These are phyloP conservation scores for Neotoma lepida DNA, from an alignment of 2,113 vertebrate genomes.

Conservation along the genomic window DNA sequence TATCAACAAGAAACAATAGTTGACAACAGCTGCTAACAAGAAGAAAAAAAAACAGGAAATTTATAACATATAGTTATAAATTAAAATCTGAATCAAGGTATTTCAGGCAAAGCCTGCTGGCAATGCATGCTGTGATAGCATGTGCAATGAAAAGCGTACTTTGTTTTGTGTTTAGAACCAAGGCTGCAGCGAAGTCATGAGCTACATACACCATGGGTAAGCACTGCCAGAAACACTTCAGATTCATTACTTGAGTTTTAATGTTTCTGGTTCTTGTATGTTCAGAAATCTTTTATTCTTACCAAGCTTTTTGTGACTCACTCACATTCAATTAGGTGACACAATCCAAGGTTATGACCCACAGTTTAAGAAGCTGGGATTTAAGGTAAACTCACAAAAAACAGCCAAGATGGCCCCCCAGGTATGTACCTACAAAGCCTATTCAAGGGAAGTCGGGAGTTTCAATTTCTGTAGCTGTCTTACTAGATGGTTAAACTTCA, in stretches of 20 bases:
- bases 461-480: neutral
- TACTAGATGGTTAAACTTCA: neutral
- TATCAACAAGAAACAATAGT: too few species aligned
- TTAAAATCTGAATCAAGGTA: neutral
- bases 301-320: neutral
- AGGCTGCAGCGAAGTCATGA: neutral
- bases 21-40: too few species aligned
- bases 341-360: neutral
- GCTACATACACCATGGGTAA: neutral
- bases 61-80: neutral
- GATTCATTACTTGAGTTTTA: neutral
- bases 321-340: neutral
- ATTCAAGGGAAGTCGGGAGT: neutral
- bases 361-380: neutral
- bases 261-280: neutral
- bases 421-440: neutral
- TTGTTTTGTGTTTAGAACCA: neutral
- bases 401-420: neutral
- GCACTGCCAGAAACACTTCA: neutral
- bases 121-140: too few species aligned
- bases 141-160: neutral
- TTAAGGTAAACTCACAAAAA: neutral
- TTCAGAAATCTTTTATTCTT: neutral
- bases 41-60: neutral
- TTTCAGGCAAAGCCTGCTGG: neutral